These are phyloP conservation scores for Lutjanus erythropterus DNA, from an alignment of 2,113 vertebrate genomes.

Conservation along the genomic window DNA sequence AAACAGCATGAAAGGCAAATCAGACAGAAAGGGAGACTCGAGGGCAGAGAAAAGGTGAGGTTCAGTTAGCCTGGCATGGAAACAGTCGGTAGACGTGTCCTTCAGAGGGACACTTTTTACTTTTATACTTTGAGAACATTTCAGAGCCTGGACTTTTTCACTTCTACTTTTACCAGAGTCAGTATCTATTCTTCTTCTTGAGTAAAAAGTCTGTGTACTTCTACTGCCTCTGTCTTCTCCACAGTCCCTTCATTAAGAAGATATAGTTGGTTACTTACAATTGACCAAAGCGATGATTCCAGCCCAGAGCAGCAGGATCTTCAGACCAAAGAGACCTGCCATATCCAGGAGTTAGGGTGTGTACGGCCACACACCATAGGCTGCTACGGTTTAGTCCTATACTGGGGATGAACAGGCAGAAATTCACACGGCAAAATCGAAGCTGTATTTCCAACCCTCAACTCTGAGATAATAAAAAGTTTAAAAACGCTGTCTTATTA, in stretches of 20 bases:
- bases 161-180: too few species aligned
- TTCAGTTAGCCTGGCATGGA: too few species aligned
- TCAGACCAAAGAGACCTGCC: conserved; percentile 87
- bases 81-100: too few species aligned
- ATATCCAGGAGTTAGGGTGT: conserved; percentile 85
- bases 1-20: too few species aligned
- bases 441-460: conserved; percentile 1
- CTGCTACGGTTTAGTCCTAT: conserved; percentile 79
- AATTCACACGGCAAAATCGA: conserved; percentile 56
- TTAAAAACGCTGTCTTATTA: conserved; percentile 50
- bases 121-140: too few species aligned
- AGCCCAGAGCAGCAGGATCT: conserved; percentile 84
- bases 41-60: too few species aligned
- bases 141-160: too few species aligned
- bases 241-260: not conserved
- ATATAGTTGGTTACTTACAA: conserved; percentile 79
- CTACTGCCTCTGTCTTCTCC: too few species aligned
- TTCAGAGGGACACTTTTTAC: too few species aligned
- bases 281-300: conserved; percentile 74
- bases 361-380: conserved; percentile 86
- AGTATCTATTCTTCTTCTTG: too few species aligned
- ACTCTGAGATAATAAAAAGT: conserved; percentile 52
- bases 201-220: too few species aligned
- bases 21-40: too few species aligned
- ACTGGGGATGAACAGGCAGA: conserved; percentile 81